Base-by-base conservation (phyloP, 2,113 vertebrate genomes). In the Dascyllus trimaculatus region DNA sequence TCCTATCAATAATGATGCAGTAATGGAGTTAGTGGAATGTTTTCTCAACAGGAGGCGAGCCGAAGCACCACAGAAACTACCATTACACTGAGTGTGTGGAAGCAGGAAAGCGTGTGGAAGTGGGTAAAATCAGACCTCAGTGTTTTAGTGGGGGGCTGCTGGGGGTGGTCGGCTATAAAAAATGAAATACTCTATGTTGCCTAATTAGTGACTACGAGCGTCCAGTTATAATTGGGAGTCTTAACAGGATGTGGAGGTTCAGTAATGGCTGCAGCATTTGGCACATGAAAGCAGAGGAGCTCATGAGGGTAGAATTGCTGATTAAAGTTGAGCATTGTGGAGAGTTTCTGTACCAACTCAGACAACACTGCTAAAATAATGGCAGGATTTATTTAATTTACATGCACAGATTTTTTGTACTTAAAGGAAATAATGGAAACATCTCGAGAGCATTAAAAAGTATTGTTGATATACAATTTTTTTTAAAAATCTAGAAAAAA, bases 151-250 rank as follows among this genome's bases (percentile, higher is more conserved):
- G 51, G 24, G 49, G 56, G 52, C 8, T 48, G 14, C 15, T 14
- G 48, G 51, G 68, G 61, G 21, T 49, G 46, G 35, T 53, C 69
- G 25, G 51, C 57, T 81, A 60, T 83, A 32, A 71, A 76, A 29
- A 63, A 56, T 71, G 2, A 64, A 78, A 56, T 74, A 62, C 40
- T 63, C 56, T 57, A 64, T 69, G 61, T 49, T 21, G 66, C 49
- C 45, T 82, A 78, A 82, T 83, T 80, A 78, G 70, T 75, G 70
- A 78, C 75, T 71, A 26, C 54, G 53, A 69, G 35, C 25, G 10
- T 66, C 61, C 70, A 70, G 48, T 75, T 59, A 61, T 72, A 78
- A 69, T 74, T 75, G 75, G 57, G 19, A 60, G 62, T 72, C 46
- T 62, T 79, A 43, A 63, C 38, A 56, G 66, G 61, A 73, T 57